Percentiles rank a stretch among this genome's conserved stretches.
Conservation (phyloP, 1,140 invertebrate species). For the Pseudomyrmex cubaensis region DNA sequence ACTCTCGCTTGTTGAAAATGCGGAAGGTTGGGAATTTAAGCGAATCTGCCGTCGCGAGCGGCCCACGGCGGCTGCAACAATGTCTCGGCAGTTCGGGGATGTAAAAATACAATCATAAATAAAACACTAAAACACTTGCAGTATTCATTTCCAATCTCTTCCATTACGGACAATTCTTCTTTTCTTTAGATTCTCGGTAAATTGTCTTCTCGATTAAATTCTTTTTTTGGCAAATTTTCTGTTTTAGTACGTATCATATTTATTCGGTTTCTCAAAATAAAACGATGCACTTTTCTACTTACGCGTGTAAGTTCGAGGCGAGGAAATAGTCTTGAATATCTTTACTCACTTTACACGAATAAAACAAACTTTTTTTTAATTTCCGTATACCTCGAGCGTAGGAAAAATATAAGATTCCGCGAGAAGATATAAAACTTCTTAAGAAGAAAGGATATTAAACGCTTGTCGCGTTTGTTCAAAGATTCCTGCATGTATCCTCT, state of each 20-base stretch:
- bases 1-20: neutral
- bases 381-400: neutral
- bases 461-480: neutral
- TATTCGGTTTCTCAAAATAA: neutral
- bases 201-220: neutral
- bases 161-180: neutral
- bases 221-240: too few relatives aligned
- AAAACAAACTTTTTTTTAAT: neutral
- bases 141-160: neutral
- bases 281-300: neutral
- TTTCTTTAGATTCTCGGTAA: neutral
- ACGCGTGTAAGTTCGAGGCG: too few relatives aligned
- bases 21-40: neutral
- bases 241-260: too few relatives aligned
- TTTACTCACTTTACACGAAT: neutral
- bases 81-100: neutral
- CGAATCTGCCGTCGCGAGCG: slow-evolving; percentile 14
- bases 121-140: neutral
- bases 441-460: neutral
- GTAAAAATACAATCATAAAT: neutral
- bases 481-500: neutral
- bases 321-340: too few relatives aligned
- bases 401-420: neutral
- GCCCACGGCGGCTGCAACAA: neutral
- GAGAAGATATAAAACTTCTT: neutral